These are phyloP conservation scores for Montipora capricornis DNA, from an alignment of 64 coral and sea anemone species.

Conservation along the genomic window DNA sequence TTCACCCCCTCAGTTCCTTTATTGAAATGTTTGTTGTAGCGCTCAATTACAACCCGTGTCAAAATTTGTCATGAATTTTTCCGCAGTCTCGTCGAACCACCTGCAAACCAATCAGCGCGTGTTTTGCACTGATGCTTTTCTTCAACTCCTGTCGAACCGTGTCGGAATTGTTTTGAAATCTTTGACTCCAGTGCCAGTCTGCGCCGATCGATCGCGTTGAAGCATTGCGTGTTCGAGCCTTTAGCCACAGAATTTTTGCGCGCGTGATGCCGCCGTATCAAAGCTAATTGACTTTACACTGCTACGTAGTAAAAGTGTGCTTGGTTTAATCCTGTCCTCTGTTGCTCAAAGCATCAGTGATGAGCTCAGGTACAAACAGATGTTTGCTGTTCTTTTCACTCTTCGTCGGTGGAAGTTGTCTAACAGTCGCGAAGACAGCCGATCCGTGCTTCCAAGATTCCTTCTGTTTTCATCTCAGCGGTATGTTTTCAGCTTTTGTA, in stretches of 20 bases:
- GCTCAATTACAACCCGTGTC: constrained; percentile 21
- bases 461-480: constrained; percentile 17
- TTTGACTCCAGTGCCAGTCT: constrained; percentile 17
- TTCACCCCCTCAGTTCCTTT: not conserved
- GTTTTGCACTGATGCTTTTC: constrained; percentile 24
- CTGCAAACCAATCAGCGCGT: constrained; percentile 34
- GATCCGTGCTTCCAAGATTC: not conserved
- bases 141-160: constrained; percentile 42
- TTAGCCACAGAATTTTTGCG: not conserved
- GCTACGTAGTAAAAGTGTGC: not conserved
- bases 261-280: constrained; percentile 30
- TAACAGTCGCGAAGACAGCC: not conserved
- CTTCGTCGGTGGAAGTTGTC: not conserved
- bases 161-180: constrained; percentile 55
- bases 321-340: constrained; percentile 24
- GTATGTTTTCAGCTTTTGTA: not conserved
- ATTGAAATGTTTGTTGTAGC: constrained; percentile 17
- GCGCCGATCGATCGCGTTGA: no score
- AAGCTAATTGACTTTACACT: not conserved
- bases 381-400: not conserved
- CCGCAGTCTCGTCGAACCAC: constrained; percentile 5
- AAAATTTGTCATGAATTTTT: constrained; percentile 24
- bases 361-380: constrained; percentile 59
- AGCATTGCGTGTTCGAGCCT: not conserved
- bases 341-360: constrained; percentile 5